Conservation (phyloP, 2,888 invertebrate species). For the Beris chalybata region DNA sequence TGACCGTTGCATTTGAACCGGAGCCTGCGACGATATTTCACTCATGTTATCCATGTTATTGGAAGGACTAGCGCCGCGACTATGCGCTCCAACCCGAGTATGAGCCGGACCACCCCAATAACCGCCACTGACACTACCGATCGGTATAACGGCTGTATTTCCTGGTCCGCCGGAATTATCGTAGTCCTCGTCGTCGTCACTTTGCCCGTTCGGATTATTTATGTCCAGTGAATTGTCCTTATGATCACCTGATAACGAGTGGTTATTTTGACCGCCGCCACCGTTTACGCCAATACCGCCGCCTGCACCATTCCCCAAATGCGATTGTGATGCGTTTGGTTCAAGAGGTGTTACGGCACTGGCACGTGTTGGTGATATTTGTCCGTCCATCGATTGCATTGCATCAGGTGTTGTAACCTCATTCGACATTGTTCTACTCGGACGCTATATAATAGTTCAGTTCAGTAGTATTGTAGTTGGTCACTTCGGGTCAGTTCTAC, state of each 20-base stretch:
- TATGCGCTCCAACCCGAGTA: constrained; percentile 40
- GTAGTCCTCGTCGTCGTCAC: constrained; percentile 32
- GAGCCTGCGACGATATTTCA: constrained; percentile 58
- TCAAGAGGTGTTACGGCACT: constrained; percentile 41
- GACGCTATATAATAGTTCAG: not conserved
- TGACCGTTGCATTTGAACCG: constrained; percentile 51
- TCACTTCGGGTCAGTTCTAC: constrained; percentile 6
- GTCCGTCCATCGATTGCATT: constrained; percentile 40
- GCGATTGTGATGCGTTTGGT: constrained; percentile 38
- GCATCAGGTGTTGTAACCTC: constrained; percentile 40
- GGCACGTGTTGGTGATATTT: constrained; percentile 40
- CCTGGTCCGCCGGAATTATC: constrained; percentile 24
- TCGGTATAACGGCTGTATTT: constrained; percentile 35
- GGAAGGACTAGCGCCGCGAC: constrained; percentile 44
- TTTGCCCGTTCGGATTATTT: constrained; percentile 28
- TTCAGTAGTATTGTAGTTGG: no score
- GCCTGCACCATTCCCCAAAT: constrained; percentile 21
- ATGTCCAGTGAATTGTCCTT: constrained; percentile 26
- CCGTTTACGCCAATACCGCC: constrained; percentile 26
- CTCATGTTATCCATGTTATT: constrained; percentile 63
- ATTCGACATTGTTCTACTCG: constrained; percentile 36
- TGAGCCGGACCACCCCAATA: constrained; percentile 42
- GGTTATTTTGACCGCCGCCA: constrained; percentile 23
- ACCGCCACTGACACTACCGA: constrained; percentile 38
- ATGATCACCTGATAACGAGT: not conserved